Evolutionary conservation across 2,888 invertebrate genomes (phyloP), one percentile per base, ranked within the genome.

Genomic region (Metellina segmentata): DNA sequence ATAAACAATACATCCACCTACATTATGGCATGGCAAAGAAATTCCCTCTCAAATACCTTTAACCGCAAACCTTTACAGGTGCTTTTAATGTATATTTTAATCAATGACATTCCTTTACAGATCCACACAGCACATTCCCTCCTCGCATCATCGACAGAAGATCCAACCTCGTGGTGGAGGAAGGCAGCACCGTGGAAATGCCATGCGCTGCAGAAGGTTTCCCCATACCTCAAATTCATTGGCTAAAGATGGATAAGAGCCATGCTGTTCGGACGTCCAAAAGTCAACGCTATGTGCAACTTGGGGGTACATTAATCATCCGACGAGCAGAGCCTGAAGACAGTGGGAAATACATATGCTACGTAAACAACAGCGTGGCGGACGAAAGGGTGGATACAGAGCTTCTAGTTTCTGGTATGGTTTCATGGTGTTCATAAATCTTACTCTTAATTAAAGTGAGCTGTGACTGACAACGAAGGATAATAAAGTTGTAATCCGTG

Each of bases 161-260:
- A 75, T 74, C 92, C 13, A 89, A 81, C 53, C 69, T 93, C 1
- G n/a, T 92, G 7, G 93, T 83, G 0, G 81, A 91, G 16, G 85
- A 92, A 72, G 95, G 95, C 51, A 95, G 95, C 82, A 95, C 96
- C 94, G 95, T 96, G 94, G 96, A 96, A 20, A 94, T 97, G 90
- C 95, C 97, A 85, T 97, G 97, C 94, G 96, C 96, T 94, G 96
- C 97, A 79, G 97, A 97, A 95, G 96, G 96, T 8, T 97, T 96
- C 96, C 97, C 97, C 75, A 96, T 97, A 94, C 97, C 97, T 94
- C 94, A 96, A 92, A 96, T 96, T 96, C 97, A 97, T 97, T 97
- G 93, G 93, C 83, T 92, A 74, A 87, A 91, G 74, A 51, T 83
- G 49, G 92, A 93, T 13, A 89, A 89, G 61, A 85, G 75, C 49